phyloP scores from a whole-genome alignment of 2,797 vertebrate species.

The Schizothorax lantsangensis region DNA sequence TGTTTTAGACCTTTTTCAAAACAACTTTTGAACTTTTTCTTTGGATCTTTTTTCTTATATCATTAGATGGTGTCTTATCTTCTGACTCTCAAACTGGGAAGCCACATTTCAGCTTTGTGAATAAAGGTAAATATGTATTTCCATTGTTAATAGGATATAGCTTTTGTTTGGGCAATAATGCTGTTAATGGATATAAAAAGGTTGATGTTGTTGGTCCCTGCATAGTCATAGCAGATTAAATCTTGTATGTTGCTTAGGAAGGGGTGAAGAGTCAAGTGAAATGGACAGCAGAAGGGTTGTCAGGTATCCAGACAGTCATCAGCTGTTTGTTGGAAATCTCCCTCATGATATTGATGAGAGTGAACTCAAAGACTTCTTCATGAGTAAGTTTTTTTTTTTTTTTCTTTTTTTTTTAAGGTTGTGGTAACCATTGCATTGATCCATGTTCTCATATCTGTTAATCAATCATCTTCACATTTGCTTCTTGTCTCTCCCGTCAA shows the following conservation, averaged over 20 bases:
- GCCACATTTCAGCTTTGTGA: slow-evolving; percentile 80
- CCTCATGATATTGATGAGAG: slow-evolving; percentile 97
- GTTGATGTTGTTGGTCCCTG: neutral
- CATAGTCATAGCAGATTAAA: neutral
- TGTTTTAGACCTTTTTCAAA: neutral
- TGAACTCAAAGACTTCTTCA: slow-evolving; percentile 97
- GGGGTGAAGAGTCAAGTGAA: slow-evolving; percentile 91
- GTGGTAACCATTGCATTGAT: neutral
- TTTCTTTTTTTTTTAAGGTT: neutral
- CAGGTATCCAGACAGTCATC: slow-evolving; percentile 96
- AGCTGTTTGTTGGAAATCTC: slow-evolving; percentile 97
- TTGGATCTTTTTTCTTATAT: slow-evolving; percentile 7
- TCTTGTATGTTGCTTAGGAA: slow-evolving; percentile 73
- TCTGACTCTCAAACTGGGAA: slow-evolving; percentile 80
- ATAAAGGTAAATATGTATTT: slow-evolving; percentile 75
- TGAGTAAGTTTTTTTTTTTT: slow-evolving; percentile 85
- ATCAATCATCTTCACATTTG: neutral
- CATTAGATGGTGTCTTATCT: slow-evolving; percentile 74
- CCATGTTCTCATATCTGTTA: neutral
- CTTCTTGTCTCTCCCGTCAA: slow-evolving; percentile 62
- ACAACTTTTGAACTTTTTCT: slow-evolving; percentile 11
- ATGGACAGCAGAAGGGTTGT: slow-evolving; percentile 89
- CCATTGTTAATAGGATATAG: neutral
- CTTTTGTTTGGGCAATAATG: neutral
- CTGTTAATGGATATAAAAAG: neutral